These are phyloP conservation scores for Octonoba sinensis DNA, from an alignment of 2,888 invertebrate species.

Conservation along the genomic window DNA sequence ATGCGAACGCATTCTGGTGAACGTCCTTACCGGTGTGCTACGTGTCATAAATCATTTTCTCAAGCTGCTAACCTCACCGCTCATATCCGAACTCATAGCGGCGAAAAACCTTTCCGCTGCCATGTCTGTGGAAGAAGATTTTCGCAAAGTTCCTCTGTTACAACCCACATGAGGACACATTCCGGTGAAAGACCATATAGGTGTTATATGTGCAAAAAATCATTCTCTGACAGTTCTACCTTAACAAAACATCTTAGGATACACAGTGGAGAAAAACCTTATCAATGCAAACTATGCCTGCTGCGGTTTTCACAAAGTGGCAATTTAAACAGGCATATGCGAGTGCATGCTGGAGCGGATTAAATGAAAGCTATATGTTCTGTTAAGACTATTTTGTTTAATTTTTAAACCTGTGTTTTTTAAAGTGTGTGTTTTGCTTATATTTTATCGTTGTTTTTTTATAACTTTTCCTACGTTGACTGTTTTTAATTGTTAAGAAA, in stretches of 20 bases:
- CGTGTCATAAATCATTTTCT: slow-evolving; percentile 98
- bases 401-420: too few relatives aligned
- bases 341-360: slow-evolving; percentile 79
- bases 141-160: slow-evolving; percentile 97
- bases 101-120: slow-evolving; percentile 98
- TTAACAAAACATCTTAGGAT: slow-evolving; percentile 93
- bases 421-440: too few relatives aligned
- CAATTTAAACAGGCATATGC: slow-evolving; percentile 98
- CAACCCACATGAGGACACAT: slow-evolving; percentile 98
- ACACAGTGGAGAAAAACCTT: slow-evolving; percentile 93
- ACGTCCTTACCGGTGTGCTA: slow-evolving; percentile 87
- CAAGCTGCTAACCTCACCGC: slow-evolving; percentile 98
- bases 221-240: slow-evolving; percentile 98
- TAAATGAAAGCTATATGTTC: too few relatives aligned
- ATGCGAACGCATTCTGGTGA: slow-evolving; percentile 96
- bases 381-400: too few relatives aligned
- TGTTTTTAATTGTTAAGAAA: too few relatives aligned
- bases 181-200: slow-evolving; percentile 88
- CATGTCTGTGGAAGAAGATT: slow-evolving; percentile 87
- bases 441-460: too few relatives aligned
- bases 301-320: slow-evolving; percentile 95
- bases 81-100: slow-evolving; percentile 86
- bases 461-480: too few relatives aligned
- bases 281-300: slow-evolving; percentile 93
- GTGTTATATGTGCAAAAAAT: slow-evolving; percentile 96